Conservation (phyloP, 2,888 invertebrate species). For the Pterostichus madidus region DNA sequence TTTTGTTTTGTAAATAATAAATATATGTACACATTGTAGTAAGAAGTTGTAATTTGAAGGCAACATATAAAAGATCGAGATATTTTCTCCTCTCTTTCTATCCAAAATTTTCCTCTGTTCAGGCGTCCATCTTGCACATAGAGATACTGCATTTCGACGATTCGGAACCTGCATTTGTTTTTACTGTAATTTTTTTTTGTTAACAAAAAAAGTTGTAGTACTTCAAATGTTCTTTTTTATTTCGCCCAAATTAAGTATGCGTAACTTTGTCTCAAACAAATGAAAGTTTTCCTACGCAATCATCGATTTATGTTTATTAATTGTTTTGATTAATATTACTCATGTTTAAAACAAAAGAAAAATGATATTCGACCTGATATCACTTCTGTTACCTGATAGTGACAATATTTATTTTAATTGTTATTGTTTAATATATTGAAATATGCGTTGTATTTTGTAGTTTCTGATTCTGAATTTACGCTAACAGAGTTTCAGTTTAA, state of each 20-base stretch:
- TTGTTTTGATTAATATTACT: not conserved
- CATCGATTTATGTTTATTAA: not conserved
- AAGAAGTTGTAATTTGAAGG: not conserved
- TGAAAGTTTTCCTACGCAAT: not conserved
- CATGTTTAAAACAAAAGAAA: not conserved
- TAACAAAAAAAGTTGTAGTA: constrained; percentile 36
- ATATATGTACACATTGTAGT: not conserved
- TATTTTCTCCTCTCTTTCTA: constrained; percentile 30
- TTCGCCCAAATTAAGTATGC: not conserved
- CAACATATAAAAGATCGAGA: constrained; percentile 7
- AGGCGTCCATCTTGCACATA: constrained; percentile 65
- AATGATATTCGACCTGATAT: not conserved
- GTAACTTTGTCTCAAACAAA: constrained; percentile 1
- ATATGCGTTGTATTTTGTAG: not conserved
- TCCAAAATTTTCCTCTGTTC: constrained; percentile 45
- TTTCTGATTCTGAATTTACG: not conserved
- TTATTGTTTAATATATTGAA: not conserved
- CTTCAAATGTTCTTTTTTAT: constrained; percentile 27
- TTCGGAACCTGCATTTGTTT: constrained; percentile 56
- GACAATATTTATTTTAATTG: not conserved
- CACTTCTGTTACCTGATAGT: not conserved
- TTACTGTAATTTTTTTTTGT: not conserved
- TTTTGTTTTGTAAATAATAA: constrained; percentile 25
- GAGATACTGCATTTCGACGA: constrained; percentile 61
- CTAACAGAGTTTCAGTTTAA: not conserved